Base-by-base conservation (phyloP, 2,113 vertebrate genomes). In the Dasyurus viverrinus region DNA sequence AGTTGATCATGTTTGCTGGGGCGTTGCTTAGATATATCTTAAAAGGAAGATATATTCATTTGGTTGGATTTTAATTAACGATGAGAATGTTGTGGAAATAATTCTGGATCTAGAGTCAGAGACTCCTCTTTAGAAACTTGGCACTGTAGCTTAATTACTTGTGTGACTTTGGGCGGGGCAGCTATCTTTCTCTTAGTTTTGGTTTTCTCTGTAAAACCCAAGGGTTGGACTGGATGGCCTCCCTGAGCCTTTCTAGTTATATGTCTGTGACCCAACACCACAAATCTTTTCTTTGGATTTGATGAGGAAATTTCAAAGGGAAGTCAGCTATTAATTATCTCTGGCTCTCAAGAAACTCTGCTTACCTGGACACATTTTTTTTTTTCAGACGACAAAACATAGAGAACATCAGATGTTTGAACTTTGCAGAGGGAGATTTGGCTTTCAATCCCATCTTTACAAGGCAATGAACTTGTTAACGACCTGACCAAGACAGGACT, bases 221-320 rank as follows among this genome's bases (percentile, higher is more conserved):
- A 84, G 68, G 68, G n/a, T 84, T 84, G 68, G 16, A 84, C 7
- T 84, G n/a, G n/a, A 23, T 84, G 68, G n/a, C 36, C 16, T 76
- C 16, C 22, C 36, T 1, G 16, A 42, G n/a, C 36, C 30, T 76
- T 76, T 42, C 16, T 76, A 42, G 68, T 76, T 76, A 42, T 76
- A n/a, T 9, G 53, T 91, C 90, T 91, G 57, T 92, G 68, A 42
- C n/a, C 68, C 36, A 84, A 42, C 19, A 23, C 42, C 92, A 36
- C 94, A 94, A 94, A 94, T 48, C 90, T 26, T 55, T 95, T 96
- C 52, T 42, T 53, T 27, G 53, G 52, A 30, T 84, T 84, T 84
- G 68, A 26, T 93, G 54, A n/a, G 22, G 50, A 42, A 93, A 52
- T 95, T 95, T 97, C 84, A 92, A 95, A 95, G 92, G 95, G 46